Conservation (phyloP, 2,113 vertebrate genomes). For the Casuarius casuarius region DNA sequence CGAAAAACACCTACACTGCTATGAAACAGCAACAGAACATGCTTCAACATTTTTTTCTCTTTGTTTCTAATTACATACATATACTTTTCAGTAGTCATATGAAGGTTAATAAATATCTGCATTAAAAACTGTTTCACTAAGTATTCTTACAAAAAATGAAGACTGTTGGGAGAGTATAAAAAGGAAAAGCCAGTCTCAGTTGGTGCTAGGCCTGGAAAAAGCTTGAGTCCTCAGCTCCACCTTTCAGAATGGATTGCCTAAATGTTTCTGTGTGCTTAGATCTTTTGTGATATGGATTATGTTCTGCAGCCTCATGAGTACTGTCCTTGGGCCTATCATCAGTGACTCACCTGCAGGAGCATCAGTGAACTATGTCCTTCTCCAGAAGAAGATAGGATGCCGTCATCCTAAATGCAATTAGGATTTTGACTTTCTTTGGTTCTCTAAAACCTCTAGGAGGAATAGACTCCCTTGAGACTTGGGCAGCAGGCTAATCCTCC, state of each 20-base stretch:
- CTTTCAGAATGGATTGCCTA: background rate
- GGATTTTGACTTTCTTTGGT: background rate
- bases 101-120: background rate
- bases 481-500: background rate
- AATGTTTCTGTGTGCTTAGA: background rate
- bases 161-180: background rate
- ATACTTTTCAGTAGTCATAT: background rate
- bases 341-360: background rate
- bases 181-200: background rate
- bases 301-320: background rate
- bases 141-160: background rate
- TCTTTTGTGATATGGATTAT: background rate
- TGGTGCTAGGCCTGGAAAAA: background rate
- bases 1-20: background rate
- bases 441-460: background rate
- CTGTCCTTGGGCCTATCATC: background rate
- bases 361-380: background rate
- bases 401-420: background rate
- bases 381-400: background rate
- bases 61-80: background rate
- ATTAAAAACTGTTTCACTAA: background rate
- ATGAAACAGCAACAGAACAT: background rate
- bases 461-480: background rate
- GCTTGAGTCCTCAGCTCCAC: fast-evolving
- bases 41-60: background rate